Evolutionary conservation across 2,888 invertebrate genomes (phyloP), one percentile per base, ranked within the genome.

Genomic region (Aleiodes alternator): DNA sequence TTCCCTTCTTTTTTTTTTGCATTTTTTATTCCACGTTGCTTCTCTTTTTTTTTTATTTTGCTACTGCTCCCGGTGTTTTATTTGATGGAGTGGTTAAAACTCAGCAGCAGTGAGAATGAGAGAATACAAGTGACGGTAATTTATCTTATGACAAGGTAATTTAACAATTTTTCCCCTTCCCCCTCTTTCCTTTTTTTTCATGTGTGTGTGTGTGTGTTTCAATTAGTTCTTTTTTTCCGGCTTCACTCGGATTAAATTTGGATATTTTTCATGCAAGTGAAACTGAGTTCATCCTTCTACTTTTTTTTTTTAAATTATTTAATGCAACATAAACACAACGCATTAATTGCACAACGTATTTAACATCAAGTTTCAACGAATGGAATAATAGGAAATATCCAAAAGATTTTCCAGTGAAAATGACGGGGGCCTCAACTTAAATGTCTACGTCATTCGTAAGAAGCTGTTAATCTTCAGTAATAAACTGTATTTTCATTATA

Each of bases 401-500:
- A 16, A 61, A 43, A 14, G 61, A 61, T 61, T 48, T 43, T 43
- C 43, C 38, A 38, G 8, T 23, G 43, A 43, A 43, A 64, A 64
- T 64, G 64, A 43, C 64, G 82, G 85, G 85, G 84, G 83, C 85
- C 84, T 82, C 84, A 84, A 48, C n/a, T 23, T 48, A 43, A 64
- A 43, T 85, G 85, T 84, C 84, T 83, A 83, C 85, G 86, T 70
- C 48, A 66, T 56, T 66, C 53, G 64, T 89, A 89, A 89, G 88
- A 89, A 89, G 89, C 89, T 89, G 89, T 89, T 89, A 89, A 89
- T 89, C 89, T 89, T 88, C 85, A 86, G 89, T 89, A 89, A 89
- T 89, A 89, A 89, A 89, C 88, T 88, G 88, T 88, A 88, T 89
- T 89, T 89, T 89, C 89, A 89, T 89, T 88, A 89, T 89, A 89